Evolutionary conservation across 2,888 invertebrate species (phyloP).

Genomic region (Coremacera marginata): DNA sequence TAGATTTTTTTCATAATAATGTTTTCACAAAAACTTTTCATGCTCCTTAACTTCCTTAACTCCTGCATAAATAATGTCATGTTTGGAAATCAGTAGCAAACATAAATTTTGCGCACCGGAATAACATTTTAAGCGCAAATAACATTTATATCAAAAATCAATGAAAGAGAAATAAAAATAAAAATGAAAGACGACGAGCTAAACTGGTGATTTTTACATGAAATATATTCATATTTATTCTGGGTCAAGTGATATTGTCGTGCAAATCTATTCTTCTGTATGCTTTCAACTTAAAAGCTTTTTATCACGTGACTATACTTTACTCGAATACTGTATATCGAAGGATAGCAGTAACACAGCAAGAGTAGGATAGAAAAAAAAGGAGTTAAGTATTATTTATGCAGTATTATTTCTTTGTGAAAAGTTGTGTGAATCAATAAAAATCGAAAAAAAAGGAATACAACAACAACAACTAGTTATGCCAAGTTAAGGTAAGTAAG

Average conservation of each 20-base stretch:
- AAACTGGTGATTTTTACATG: neutral
- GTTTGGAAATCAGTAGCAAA: neutral
- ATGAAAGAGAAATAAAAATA: neutral
- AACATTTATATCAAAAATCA: neutral
- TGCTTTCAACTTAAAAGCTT: constrained; percentile 33
- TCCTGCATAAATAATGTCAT: neutral
- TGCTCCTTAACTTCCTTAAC: neutral
- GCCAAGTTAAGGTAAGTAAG: neutral
- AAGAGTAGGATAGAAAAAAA: neutral
- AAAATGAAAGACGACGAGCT: neutral
- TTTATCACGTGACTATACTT: constrained; percentile 26
- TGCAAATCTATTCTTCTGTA: constrained; percentile 15
- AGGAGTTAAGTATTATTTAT: constrained; percentile 27
- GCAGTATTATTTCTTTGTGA: constrained; percentile 9
- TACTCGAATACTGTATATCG: neutral
- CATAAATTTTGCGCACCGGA: neutral
- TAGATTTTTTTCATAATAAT: neutral
- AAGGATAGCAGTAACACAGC: too few relatives aligned
- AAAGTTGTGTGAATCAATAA: constrained; percentile 4
- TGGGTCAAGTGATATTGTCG: constrained; percentile 49
- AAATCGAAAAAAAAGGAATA: neutral
- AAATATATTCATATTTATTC: constrained; percentile 47
- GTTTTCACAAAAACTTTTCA: neutral
- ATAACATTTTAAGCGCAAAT: neutral
- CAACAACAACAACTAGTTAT: neutral